phyloP scores from a whole-genome alignment of 2,797 vertebrate genomes.

The Sebastes baramenuke region DNA sequence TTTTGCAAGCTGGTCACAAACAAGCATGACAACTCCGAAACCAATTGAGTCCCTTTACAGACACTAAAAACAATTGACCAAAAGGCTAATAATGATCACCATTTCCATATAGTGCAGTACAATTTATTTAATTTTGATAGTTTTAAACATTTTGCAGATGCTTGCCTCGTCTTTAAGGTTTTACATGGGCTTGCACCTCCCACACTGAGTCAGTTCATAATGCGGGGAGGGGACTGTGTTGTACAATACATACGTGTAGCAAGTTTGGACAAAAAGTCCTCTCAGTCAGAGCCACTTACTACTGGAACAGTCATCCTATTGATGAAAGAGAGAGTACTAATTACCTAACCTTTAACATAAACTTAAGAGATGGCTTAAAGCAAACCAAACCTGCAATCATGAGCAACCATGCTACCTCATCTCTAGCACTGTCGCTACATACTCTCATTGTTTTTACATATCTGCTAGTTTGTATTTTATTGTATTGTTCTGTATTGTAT shows the following conservation, averaged over 20 bases:
- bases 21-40: background rate
- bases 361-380: background rate
- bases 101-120: too few species aligned
- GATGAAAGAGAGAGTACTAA: background rate
- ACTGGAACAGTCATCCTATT: background rate
- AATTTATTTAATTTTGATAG: too few species aligned
- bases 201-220: too few species aligned
- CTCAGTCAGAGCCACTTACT: background rate
- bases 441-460: background rate
- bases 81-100: background rate
- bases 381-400: background rate
- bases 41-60: background rate
- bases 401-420: background rate
- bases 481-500: background rate
- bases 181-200: too few species aligned
- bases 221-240: background rate
- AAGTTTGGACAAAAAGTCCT: background rate
- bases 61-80: background rate
- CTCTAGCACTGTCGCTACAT: too few species aligned
- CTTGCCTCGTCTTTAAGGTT: too few species aligned
- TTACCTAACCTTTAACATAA: background rate
- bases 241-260: background rate
- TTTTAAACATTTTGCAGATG: too few species aligned
- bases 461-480: background rate
- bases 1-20: background rate